Percentiles rank a stretch among this genome's conserved stretches.
phyloP scores from a whole-genome alignment of 2,888 invertebrate genomes.

The Orgyia antiqua region DNA sequence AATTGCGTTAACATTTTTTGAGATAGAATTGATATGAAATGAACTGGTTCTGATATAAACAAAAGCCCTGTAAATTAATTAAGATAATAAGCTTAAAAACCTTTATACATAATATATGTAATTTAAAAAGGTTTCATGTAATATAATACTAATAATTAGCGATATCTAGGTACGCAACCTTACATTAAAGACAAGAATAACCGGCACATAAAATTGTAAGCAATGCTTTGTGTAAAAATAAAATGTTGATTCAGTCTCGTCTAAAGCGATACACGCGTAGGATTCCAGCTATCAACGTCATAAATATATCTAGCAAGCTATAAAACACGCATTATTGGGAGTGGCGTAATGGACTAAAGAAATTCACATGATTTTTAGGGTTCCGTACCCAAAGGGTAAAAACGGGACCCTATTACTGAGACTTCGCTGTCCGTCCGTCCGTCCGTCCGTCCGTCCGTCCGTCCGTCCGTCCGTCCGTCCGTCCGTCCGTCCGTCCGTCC shows the following conservation, averaged over 20 bases:
- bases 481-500: no score
- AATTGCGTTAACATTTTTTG: no score
- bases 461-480: no score
- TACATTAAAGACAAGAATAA: slow-evolving; percentile 6
- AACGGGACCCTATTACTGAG: no score
- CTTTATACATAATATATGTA: background rate
- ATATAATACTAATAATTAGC: background rate
- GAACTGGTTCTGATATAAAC: no score
- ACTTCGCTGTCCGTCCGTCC: no score
- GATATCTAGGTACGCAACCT: slow-evolving; percentile 1
- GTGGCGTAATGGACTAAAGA: slow-evolving; percentile 3
- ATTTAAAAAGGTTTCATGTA: background rate
- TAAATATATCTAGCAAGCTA: slow-evolving; percentile 12
- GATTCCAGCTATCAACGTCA: slow-evolving; percentile 14
- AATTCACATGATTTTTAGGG: background rate
- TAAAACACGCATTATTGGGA: slow-evolving; percentile 3
- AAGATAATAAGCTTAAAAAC: no score
- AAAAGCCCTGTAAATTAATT: no score
- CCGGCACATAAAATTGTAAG: slow-evolving; percentile 9
- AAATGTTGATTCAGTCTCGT: slow-evolving; percentile 13
- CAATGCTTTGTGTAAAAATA: slow-evolving; percentile 15
- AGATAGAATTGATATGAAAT: no score
- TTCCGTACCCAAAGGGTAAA: no score
- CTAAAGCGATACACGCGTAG: slow-evolving; percentile 13
- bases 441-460: no score